Conservation (phyloP, 2,888 invertebrate genomes). For the Sinodicranocentrus sp. region DNA sequence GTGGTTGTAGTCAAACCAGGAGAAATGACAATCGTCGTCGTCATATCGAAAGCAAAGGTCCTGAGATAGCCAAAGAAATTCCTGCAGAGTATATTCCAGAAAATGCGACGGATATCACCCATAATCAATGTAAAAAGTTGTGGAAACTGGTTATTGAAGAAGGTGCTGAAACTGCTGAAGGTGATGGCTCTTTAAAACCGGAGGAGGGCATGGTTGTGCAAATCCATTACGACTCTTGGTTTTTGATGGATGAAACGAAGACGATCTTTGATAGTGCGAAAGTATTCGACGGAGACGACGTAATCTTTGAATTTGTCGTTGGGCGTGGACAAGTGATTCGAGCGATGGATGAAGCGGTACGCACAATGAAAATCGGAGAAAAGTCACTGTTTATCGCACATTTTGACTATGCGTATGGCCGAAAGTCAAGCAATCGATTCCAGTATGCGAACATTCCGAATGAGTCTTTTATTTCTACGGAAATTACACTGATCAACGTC, state of each 20-base stretch:
- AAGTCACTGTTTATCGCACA: constrained; percentile 29
- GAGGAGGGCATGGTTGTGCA: background rate
- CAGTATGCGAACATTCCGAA: constrained; percentile 8
- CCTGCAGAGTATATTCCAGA: constrained; percentile 31
- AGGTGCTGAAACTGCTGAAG: background rate
- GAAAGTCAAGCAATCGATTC: background rate
- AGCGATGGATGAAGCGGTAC: constrained; percentile 16
- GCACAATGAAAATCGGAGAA: constrained; percentile 28
- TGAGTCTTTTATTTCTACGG: constrained; percentile 4
- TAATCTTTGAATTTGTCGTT: constrained; percentile 1
- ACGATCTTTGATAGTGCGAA: constrained; percentile 4
- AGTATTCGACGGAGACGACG: background rate
- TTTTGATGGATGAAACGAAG: background rate
- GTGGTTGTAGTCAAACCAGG: too few species aligned
- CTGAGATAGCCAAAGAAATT: background rate
- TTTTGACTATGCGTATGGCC: constrained; percentile 38
- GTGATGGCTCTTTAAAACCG: background rate
- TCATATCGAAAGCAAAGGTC: too few species aligned
- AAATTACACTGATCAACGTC: constrained; percentile 17
- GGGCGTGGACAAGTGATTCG: constrained; percentile 6
- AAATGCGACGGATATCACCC: constrained; percentile 32
- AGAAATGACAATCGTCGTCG: too few species aligned
- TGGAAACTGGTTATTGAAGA: constrained; percentile 3
- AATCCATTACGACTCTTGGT: constrained; percentile 15
- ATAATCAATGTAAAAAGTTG: constrained; percentile 14